Percentiles rank a stretch among this genome's conserved stretches.
phyloP scores from a whole-genome alignment of 2,888 invertebrate species.

The Troides aeacus region DNA sequence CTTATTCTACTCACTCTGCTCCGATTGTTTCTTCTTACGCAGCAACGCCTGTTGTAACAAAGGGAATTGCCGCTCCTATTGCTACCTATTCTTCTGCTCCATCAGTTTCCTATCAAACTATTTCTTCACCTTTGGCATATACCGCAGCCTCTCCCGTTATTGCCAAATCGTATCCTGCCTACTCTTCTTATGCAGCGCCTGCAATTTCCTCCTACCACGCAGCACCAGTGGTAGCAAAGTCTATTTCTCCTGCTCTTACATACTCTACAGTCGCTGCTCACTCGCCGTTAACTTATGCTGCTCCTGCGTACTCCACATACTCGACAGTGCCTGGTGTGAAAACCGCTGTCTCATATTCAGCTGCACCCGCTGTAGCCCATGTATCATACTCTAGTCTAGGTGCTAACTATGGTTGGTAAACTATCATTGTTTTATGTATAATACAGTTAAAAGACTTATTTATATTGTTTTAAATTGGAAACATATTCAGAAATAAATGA shows the following conservation, averaged over 20 bases:
- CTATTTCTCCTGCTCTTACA: constrained; percentile 45
- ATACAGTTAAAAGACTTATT: not conserved
- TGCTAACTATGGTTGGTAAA: constrained; percentile 67
- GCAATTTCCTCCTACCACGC: constrained; percentile 37
- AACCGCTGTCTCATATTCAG: constrained; percentile 81
- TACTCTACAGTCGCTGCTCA: constrained; percentile 33
- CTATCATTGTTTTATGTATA: not conserved
- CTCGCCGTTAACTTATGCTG: constrained; percentile 36
- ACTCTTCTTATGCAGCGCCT: constrained; percentile 34
- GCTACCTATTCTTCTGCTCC: constrained; percentile 67
- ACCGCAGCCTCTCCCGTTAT: constrained; percentile 34
- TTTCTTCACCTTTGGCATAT: constrained; percentile 37
- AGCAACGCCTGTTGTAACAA: constrained; percentile 14
- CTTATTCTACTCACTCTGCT: constrained; percentile 51
- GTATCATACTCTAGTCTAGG: constrained; percentile 82
- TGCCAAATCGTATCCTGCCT: constrained; percentile 30
- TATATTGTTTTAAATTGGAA: not conserved
- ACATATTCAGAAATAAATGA: not conserved
- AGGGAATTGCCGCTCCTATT: constrained; percentile 39
- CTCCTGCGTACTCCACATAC: constrained; percentile 67
- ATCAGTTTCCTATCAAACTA: constrained; percentile 42
- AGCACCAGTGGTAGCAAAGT: constrained; percentile 37
- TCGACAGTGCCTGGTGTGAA: constrained; percentile 77
- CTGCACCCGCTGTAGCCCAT: constrained; percentile 81
- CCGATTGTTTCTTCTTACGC: constrained; percentile 38